phyloP scores from a whole-genome alignment of 2,797 vertebrate genomes.

The Sciaenops ocellatus region DNA sequence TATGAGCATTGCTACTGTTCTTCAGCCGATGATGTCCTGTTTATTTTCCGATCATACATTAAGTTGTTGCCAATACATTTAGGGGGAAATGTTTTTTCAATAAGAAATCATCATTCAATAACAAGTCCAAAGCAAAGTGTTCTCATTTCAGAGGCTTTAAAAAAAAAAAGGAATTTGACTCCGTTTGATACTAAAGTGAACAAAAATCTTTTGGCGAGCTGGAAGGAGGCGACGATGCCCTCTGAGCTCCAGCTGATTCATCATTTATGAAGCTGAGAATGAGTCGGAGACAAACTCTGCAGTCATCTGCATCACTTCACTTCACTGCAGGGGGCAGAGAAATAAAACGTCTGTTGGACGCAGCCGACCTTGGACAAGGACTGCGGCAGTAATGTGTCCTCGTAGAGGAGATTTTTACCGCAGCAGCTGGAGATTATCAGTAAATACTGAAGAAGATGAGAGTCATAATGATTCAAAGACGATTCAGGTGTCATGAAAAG shows the following conservation, averaged over 20 bases:
- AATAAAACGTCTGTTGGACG: constrained; percentile 40
- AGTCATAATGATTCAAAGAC: not conserved
- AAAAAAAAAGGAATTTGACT: not conserved
- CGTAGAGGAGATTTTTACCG: not conserved
- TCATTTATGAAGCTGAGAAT: constrained; percentile 38
- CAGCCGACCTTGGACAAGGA: constrained; percentile 45
- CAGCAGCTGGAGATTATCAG: constrained; percentile 19
- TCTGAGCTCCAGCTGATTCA: constrained; percentile 28
- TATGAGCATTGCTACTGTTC: too few species aligned
- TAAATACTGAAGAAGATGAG: constrained; percentile 25
- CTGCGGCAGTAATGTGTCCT: constrained; percentile 26
- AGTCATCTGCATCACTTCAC: constrained; percentile 21
- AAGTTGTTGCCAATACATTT: too few species aligned
- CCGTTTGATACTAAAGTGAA: not conserved
- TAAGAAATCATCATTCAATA: not conserved
- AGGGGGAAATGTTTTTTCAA: too few species aligned
- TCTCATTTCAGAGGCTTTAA: not conserved
- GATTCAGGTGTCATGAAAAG: not conserved
- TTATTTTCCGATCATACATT: too few species aligned
- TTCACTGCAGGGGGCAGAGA: constrained; percentile 33
- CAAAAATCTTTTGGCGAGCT: not conserved
- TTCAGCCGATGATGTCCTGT: too few species aligned
- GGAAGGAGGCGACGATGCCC: constrained; percentile 11
- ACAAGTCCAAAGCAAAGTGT: not conserved
- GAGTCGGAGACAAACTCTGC: constrained; percentile 31